Evolutionary conservation across 2,888 invertebrate species (phyloP).

Genomic region (Drosophila vallismaia): DNA sequence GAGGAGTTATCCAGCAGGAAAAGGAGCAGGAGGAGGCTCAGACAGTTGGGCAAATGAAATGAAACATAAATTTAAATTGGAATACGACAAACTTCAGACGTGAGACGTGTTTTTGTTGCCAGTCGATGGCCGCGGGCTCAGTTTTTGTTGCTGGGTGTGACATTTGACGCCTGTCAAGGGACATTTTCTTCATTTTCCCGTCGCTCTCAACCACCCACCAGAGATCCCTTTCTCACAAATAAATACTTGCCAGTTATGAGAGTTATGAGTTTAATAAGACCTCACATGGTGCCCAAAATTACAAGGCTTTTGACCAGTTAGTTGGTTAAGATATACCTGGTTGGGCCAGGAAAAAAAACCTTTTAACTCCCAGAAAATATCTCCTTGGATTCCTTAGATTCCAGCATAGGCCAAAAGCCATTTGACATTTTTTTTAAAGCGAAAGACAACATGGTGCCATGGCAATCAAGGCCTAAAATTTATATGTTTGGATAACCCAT

Average conservation of each 20-base stretch:
- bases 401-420: not conserved
- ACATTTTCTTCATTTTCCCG: conserved; percentile 16
- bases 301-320: too few relatives aligned
- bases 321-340: too few relatives aligned
- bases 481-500: conserved; percentile 19
- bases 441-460: conserved; percentile 21
- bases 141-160: conserved; percentile 53
- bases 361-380: too few relatives aligned
- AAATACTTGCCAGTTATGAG: conserved; percentile 46
- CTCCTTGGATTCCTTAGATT: not conserved
- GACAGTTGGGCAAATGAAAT: conserved; percentile 64
- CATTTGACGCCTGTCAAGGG: conserved; percentile 42
- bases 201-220: not conserved
- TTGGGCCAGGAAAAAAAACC: too few relatives aligned
- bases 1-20: conserved; percentile 24
- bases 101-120: conserved; percentile 32
- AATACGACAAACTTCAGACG: conserved; percentile 47
- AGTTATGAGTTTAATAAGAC: conserved; percentile 62
- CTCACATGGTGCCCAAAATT: too few relatives aligned
- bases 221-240: not conserved
- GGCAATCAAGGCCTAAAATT: conserved; percentile 19
- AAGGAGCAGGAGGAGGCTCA: not conserved
- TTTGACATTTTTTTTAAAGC: not conserved
- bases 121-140: conserved; percentile 48
- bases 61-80: conserved; percentile 69